Evolutionary conservation across 92 coral and sea anemone genomes (phyloP).

Genomic region (Epizoanthus rinbou): DNA sequence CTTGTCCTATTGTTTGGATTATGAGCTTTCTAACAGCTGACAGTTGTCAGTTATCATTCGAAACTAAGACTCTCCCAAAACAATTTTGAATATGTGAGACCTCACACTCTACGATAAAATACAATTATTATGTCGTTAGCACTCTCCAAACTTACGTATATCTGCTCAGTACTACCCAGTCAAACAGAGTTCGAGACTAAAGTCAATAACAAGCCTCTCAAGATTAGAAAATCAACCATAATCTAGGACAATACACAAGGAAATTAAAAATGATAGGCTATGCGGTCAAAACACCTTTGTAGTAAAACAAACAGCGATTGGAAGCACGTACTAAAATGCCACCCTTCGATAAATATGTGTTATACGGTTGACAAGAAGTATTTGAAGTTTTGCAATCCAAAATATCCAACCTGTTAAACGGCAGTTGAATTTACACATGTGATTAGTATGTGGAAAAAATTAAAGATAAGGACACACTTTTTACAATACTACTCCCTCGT

Average conservation of each 20-base stretch:
- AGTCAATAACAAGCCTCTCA: conserved; percentile 4
- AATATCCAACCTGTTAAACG: neutral
- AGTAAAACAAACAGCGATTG: neutral
- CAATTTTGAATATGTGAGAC: too few relatives aligned
- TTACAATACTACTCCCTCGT: neutral
- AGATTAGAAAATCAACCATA: conserved; percentile 4
- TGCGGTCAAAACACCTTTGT: conserved; percentile 8
- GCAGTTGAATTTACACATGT: neutral
- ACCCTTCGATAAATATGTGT: neutral
- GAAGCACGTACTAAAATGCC: conserved; percentile 3
- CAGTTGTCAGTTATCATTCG: too few relatives aligned
- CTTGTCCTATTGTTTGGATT: conserved; percentile 15
- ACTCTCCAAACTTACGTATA: too few relatives aligned
- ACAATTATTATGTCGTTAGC: too few relatives aligned
- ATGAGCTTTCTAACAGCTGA: neutral
- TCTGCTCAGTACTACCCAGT: too few relatives aligned
- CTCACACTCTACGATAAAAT: too few relatives aligned
- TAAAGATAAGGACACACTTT: neutral
- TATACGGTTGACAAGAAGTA: conserved; percentile 4
- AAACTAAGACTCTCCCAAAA: too few relatives aligned
- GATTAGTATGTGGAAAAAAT: neutral
- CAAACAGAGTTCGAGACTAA: neutral
- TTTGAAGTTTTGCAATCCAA: neutral
- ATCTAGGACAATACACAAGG: conserved; percentile 1
- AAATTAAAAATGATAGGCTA: conserved; percentile 15